Evolutionary conservation across 2,113 vertebrate genomes (phyloP), one percentile per base, ranked within the genome.

Genomic region (Eulacestoma nigropectus): DNA sequence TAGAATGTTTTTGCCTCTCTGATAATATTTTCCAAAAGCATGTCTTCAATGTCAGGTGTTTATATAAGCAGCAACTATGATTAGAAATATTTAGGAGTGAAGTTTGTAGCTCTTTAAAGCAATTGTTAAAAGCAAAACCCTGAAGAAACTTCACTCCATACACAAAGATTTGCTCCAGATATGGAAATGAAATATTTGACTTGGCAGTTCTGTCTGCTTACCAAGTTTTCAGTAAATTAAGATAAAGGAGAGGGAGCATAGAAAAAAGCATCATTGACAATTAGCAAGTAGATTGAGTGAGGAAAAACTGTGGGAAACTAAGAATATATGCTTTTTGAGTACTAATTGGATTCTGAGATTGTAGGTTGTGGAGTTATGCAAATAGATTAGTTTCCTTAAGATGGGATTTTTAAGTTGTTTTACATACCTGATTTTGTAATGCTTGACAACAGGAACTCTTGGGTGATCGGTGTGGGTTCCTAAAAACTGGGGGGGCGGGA

Each of bases 401-500:
- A 25, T 62, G 27, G 14, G 35, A 6, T 39, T 84, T 76, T 76
- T 30, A 37, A 11, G 23, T 68, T 56, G 13, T 21, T 84, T 81
- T 35, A 10, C 11, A 29, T 64, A 32, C 4, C 7, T 57, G 7
- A n/a, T 62, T 75, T 78, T 72, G n/a, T 46, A 19, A 2, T 68
- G 72, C 13, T 52, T 35, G n/a, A 17, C 4, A 52, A 22, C 39
- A 59, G 14, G 47, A 78, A 35, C 35, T 39, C 25, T 32, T 37
- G 32, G 6, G 16, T 52, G 30, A 12, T 39, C 37, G 4, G 2
- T 8, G 6, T n/a, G 32, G 13, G 15, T 44, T 52, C 15, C 23
- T 74, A 35, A 33, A 35, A 65, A 65, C 11, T 4, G 23, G 2
- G 15, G 2, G 39, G 7, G 22, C 1, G 15, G 2, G 39, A 5